Evolutionary conservation across 2,797 vertebrate genomes (phyloP).

Genomic region (Atherinosoma microstoma): DNA sequence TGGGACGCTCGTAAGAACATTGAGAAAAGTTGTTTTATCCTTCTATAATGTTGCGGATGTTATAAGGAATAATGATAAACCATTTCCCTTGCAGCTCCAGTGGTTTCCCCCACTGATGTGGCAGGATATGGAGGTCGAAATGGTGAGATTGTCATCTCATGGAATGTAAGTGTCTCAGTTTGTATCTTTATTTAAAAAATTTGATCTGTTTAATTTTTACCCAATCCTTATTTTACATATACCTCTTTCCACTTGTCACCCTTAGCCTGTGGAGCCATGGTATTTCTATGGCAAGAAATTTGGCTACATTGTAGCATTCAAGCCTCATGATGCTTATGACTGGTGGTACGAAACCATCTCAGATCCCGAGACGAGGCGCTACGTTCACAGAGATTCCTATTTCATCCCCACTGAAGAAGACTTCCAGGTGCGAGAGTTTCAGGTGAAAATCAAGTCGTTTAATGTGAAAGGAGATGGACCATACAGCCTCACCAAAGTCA

Average conservation of each 20-base stretch:
- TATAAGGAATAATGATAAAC: background rate
- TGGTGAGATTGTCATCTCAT: conserved; percentile 94
- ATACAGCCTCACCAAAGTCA: conserved; percentile 88
- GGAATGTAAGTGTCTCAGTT: conserved; percentile 83
- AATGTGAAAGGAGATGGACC: conserved; percentile 96
- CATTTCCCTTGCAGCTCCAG: conserved; percentile 84
- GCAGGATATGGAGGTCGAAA: conserved; percentile 92
- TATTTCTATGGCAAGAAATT: conserved; percentile 95
- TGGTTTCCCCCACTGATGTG: conserved; percentile 91
- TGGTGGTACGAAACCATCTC: conserved; percentile 95
- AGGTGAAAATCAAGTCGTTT: conserved; percentile 95
- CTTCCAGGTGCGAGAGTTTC: conserved; percentile 90
- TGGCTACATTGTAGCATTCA: conserved; percentile 95
- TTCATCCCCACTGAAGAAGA: conserved; percentile 73
- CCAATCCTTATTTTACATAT: background rate
- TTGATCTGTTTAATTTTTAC: background rate
- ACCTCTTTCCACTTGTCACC: background rate
- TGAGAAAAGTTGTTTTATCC: background rate
- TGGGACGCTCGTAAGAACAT: conserved; percentile 89
- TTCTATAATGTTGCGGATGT: background rate
- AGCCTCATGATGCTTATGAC: conserved; percentile 90
- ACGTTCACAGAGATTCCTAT: conserved; percentile 89
- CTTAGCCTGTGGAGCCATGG: conserved; percentile 92
- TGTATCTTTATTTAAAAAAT: background rate
- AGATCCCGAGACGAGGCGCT: conserved; percentile 91